Conservation (phyloP, 2,888 invertebrate species). For the Cheilosia scutellata region DNA sequence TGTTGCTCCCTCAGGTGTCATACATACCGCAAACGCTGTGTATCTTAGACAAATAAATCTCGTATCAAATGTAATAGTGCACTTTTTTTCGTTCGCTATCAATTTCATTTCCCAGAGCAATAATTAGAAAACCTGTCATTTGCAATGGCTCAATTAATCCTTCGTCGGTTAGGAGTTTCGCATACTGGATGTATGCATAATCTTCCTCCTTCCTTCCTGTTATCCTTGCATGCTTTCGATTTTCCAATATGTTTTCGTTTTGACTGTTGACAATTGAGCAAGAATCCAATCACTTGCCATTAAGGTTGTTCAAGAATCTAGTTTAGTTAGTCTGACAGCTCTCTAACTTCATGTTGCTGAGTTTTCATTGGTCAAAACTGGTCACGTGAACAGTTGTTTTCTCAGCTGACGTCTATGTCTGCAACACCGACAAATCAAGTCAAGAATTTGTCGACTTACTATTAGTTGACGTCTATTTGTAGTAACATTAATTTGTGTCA, state of each 20-base stretch:
- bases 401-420: too few relatives aligned
- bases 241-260: slow-evolving; percentile 31
- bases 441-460: too few relatives aligned
- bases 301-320: too few relatives aligned
- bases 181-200: not conserved
- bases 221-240: slow-evolving; percentile 39
- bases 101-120: slow-evolving; percentile 62
- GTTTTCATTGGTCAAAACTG: too few relatives aligned
- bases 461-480: too few relatives aligned
- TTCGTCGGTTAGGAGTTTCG: slow-evolving; percentile 13
- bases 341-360: too few relatives aligned
- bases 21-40: slow-evolving; percentile 47
- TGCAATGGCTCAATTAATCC: slow-evolving; percentile 61
- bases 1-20: slow-evolving; percentile 57
- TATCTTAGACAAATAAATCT: slow-evolving; percentile 52
- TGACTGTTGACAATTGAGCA: slow-evolving; percentile 30
- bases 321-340: too few relatives aligned
- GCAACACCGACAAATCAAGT: too few relatives aligned
- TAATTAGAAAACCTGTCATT: slow-evolving; percentile 67
- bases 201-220: not conserved
- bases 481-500: too few relatives aligned
- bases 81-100: slow-evolving; percentile 27
- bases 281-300: slow-evolving; percentile 37
- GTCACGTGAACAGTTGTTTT: too few relatives aligned
- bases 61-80: slow-evolving; percentile 25